A percentile compares a stretch with the other conserved stretches of the same genome.
Conservation (phyloP, 1,140 invertebrate genomes). For the Neomicropteryx cornuta region DNA sequence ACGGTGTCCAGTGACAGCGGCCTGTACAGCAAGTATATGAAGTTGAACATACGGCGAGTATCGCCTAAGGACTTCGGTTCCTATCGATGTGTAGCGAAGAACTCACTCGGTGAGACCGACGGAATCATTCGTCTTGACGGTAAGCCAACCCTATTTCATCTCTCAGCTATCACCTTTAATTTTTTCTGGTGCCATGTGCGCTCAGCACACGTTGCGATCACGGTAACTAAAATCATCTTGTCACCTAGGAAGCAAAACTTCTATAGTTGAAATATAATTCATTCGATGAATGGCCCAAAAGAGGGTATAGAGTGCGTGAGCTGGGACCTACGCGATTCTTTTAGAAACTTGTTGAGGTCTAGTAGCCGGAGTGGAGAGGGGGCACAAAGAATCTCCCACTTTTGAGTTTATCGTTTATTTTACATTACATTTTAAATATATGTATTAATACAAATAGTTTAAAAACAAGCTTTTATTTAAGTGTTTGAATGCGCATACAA, state of each 20-base stretch:
- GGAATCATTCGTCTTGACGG: constrained; percentile 87
- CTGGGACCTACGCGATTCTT: too few relatives aligned
- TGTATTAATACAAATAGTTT: too few relatives aligned
- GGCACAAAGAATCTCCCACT: too few relatives aligned
- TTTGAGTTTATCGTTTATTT: too few relatives aligned
- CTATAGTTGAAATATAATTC: too few relatives aligned
- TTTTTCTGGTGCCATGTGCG: neutral
- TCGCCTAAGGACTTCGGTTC: constrained; percentile 71
- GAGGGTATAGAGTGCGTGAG: too few relatives aligned
- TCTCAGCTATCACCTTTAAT: neutral
- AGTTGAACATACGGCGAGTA: constrained; percentile 73
- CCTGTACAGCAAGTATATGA: constrained; percentile 83
- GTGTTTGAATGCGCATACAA: too few relatives aligned
- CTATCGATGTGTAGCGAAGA: constrained; percentile 89
- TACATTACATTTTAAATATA: too few relatives aligned
- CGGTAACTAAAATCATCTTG: neutral
- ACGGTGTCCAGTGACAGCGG: constrained; percentile 65
- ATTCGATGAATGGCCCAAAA: too few relatives aligned
- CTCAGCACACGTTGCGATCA: neutral
- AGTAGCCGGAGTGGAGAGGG: too few relatives aligned
- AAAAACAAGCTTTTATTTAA: too few relatives aligned
- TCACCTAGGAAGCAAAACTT: neutral
- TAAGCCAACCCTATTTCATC: constrained; percentile 35
- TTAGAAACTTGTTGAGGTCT: too few relatives aligned
- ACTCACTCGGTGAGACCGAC: constrained; percentile 85